Evolutionary conservation across 2,888 invertebrate genomes (phyloP).

Genomic region (Iphiclides podalirius): DNA sequence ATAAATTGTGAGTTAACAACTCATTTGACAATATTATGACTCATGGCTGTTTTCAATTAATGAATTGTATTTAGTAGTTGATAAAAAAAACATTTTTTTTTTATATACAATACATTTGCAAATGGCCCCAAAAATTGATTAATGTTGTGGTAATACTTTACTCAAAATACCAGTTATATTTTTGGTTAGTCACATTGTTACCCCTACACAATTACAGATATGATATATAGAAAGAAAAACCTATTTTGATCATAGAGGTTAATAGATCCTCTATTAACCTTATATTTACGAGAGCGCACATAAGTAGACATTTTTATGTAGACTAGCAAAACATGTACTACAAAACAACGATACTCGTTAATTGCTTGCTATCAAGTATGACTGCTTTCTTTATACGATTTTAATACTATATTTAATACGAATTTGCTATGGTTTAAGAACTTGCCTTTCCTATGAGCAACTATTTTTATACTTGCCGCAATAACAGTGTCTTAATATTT

Average conservation of each 20-base stretch:
- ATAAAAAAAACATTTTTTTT: background rate
- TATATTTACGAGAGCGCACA: slow-evolving; percentile 33
- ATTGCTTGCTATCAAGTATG: slow-evolving; percentile 51
- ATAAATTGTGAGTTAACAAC: too few relatives aligned
- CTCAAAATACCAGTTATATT: background rate
- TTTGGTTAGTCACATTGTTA: slow-evolving; percentile 18
- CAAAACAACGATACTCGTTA: slow-evolving; percentile 44
- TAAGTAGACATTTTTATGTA: slow-evolving; percentile 27
- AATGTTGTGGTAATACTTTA: slow-evolving; percentile 24
- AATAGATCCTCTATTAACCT: too few relatives aligned
- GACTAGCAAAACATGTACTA: slow-evolving; percentile 29
- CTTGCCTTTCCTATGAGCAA: slow-evolving; percentile 37
- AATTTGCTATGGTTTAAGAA: slow-evolving; percentile 41
- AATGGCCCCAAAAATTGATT: too few relatives aligned
- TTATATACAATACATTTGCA: too few relatives aligned
- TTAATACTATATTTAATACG: slow-evolving; percentile 41
- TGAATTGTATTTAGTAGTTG: too few relatives aligned
- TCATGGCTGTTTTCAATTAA: too few relatives aligned
- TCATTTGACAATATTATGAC: too few relatives aligned
- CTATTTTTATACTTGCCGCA: slow-evolving; percentile 46
- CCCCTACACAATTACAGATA: slow-evolving; percentile 1
- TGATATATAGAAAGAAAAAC: slow-evolving; percentile 1
- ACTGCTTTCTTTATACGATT: slow-evolving; percentile 50
- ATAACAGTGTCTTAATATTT: slow-evolving; percentile 17
- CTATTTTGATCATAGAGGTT: slow-evolving; percentile 4